A percentile compares a stretch with the other conserved stretches of the same genome.
phyloP scores from a whole-genome alignment of 35 echinoderm and acorn worm species.

The Ophioderma brevispina region DNA sequence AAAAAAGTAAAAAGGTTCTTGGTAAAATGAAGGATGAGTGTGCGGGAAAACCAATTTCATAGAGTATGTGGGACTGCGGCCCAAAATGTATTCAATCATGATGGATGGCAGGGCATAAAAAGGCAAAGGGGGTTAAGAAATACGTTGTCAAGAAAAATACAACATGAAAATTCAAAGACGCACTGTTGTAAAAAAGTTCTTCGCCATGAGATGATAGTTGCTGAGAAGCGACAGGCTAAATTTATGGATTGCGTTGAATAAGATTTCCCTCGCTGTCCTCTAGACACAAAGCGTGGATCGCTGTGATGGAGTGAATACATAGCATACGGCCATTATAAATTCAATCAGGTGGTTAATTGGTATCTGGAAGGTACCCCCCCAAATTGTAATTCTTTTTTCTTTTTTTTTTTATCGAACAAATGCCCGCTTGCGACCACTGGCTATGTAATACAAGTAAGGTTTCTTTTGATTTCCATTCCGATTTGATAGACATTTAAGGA shows the following conservation, averaged over 20 bases:
- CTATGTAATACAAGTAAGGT: constrained; percentile 3
- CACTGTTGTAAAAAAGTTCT: constrained; percentile 1
- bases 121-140: constrained; percentile 34
- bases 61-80: constrained; percentile 21
- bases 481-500: background rate
- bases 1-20: constrained; percentile 35
- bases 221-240: background rate
- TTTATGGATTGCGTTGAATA: constrained; percentile 17
- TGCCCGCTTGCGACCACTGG: background rate
- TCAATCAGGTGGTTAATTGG: background rate
- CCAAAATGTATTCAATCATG: constrained; percentile 27
- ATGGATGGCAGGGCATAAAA: background rate
- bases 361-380: background rate
- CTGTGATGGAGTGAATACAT: background rate
- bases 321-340: constrained; percentile 5
- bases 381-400: background rate
- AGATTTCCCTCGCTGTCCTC: background rate
- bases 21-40: constrained; percentile 52
- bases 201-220: constrained; percentile 6
- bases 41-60: background rate
- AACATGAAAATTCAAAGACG: constrained; percentile 10
- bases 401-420: background rate
- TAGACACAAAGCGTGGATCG: background rate
- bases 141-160: constrained; percentile 19
- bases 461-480: background rate